phyloP scores from a whole-genome alignment of 2,113 vertebrate species.

The Saccopteryx bilineata region DNA sequence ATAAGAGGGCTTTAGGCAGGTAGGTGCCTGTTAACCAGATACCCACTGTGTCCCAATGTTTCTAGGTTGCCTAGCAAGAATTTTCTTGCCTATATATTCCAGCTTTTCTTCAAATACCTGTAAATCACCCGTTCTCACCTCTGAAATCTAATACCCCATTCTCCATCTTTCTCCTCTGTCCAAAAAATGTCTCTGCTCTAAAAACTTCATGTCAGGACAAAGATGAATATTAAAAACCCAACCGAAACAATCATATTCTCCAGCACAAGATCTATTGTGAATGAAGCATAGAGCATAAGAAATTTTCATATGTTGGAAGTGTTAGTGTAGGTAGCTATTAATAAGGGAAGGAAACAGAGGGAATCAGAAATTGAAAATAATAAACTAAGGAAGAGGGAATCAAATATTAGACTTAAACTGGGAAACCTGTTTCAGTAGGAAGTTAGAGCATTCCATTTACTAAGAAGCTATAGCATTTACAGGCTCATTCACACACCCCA shows the following conservation, averaged over 20 bases:
- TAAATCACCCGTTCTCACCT: background rate
- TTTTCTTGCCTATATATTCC: background rate
- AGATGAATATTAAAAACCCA: conserved; percentile 17
- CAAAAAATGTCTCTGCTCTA: background rate
- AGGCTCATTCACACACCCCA: too few relatives aligned
- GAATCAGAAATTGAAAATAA: too few relatives aligned
- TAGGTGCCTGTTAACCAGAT: background rate
- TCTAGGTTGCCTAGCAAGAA: background rate
- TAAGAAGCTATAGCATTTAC: too few relatives aligned
- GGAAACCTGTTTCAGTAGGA: too few relatives aligned
- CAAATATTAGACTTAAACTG: too few relatives aligned
- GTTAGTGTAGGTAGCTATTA: too few relatives aligned
- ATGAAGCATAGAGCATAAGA: background rate
- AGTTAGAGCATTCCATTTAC: too few relatives aligned
- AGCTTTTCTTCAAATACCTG: too few relatives aligned
- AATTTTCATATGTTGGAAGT: background rate
- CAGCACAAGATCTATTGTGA: background rate
- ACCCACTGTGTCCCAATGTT: background rate
- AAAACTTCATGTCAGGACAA: background rate
- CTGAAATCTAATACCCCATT: background rate
- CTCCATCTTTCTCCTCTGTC: background rate
- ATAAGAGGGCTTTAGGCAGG: background rate
- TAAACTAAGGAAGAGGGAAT: too few relatives aligned
- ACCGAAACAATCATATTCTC: background rate
- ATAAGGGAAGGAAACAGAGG: too few relatives aligned